Evolutionary conservation across 2,113 vertebrate genomes (phyloP), one percentile per base, ranked within the genome.

Genomic region (Phoxinus phoxinus): DNA sequence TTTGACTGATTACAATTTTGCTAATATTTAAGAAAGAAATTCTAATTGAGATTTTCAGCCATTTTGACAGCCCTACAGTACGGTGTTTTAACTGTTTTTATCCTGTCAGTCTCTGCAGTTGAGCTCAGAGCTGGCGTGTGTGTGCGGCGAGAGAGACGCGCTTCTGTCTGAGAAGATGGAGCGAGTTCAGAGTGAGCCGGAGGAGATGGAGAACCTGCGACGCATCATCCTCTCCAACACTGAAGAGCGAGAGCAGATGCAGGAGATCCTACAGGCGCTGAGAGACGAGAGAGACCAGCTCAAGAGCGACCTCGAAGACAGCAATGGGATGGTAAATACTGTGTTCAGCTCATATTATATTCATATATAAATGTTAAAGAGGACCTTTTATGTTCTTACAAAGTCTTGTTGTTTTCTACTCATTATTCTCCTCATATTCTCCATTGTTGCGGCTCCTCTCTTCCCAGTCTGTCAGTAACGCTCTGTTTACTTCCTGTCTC

Each of bases 81-180:
- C n/a, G n/a, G 67, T 71, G 67, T 23, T 59, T 58, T 53, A 44
- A 44, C 4, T 25, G 32, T 61, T 59, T 59, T 27, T 3, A 6
- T 46, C 13, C 4, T 44, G 71, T 46, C 41, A 88, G 87, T 27
- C 65, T 0, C 58, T 6, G 7, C 71, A 85, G 67, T 7, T 89
- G 79, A 67, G 41, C 19, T 59, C 87, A 65, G 84, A 92, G 35
- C 91, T 93, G 7, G 27, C 41, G 73, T 6, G n/a, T 35, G 88
- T 88, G 6, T 59, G 2, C 44, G 77, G 48, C 12, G 91, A 93
- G 73, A 89, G 76, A 58, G 90, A 91, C 12, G 0, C 1, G 44
- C 87, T 92, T 75, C 53, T 87, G 77, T 78, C n/a, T 3, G 69
- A 91, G 71, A 85, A 63, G n/a, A 6, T 1, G 23, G 12, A 35